Evolutionary conservation across 2,888 invertebrate genomes (phyloP).

Genomic region (Scaptomyza caliginosa): DNA sequence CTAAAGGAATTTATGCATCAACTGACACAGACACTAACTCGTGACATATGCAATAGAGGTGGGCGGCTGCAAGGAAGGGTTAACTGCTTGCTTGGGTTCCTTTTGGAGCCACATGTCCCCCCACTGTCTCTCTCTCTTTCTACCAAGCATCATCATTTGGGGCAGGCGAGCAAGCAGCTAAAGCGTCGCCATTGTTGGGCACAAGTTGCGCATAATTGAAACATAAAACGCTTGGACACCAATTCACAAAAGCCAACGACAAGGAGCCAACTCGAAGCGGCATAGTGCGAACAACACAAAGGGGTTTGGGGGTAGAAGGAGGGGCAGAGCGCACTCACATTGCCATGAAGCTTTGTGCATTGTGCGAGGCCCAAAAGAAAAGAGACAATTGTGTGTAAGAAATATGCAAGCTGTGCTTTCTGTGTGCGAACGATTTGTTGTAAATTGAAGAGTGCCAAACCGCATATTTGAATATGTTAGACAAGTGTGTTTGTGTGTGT

Average conservation of each 20-base stretch:
- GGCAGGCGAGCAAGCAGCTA: constrained; percentile 55
- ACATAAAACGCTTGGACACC: constrained; percentile 78
- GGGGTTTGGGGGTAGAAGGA: neutral
- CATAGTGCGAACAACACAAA: neutral
- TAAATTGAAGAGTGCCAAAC: constrained; percentile 77
- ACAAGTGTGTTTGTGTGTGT: constrained; percentile 17
- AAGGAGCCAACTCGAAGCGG: neutral
- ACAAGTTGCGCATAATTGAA: constrained; percentile 79
- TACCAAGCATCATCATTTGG: constrained; percentile 72
- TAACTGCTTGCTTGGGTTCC: constrained; percentile 26
- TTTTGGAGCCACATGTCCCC: constrained; percentile 28
- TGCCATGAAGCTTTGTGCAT: constrained; percentile 47
- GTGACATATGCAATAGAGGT: constrained; percentile 1
- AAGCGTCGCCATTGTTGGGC: constrained; percentile 68
- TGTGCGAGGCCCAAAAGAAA: constrained; percentile 68
- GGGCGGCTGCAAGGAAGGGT: neutral
- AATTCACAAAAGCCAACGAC: constrained; percentile 75
- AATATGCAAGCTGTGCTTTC: constrained; percentile 59
- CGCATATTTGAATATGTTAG: constrained; percentile 74
- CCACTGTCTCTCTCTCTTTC: too few species aligned
- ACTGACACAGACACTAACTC: constrained; percentile 40
- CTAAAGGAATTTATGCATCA: constrained; percentile 73
- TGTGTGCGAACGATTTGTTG: constrained; percentile 66
- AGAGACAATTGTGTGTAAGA: constrained; percentile 76
- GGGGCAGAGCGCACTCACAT: neutral